Evolutionary conservation across 2,113 vertebrate genomes (phyloP), one percentile per base, ranked within the genome.

Genomic region (Chloroceryle aenea): DNA sequence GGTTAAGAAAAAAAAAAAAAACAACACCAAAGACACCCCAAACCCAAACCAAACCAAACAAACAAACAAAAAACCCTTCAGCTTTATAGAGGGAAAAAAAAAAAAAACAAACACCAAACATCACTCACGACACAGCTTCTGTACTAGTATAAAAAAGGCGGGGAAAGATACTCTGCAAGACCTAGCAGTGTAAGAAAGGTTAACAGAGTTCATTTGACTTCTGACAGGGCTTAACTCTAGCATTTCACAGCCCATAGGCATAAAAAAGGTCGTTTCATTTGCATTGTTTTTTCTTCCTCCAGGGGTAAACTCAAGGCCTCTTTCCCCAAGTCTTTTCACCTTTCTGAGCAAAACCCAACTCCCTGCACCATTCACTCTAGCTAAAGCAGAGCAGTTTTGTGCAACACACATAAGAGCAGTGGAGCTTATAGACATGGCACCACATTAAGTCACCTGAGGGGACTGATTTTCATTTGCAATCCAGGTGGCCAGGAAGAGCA

Each of bases 111-210:
- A 8, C 38, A 10, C 38, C 90, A 96, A 90, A 84, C 5, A 94
- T 53, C 79, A 86, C 19, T 48, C n/a, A 79, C 7, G 15, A 42
- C 34, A 34, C 45, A 62, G 71, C 9, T 36, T 53, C 74, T 72
- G 23, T n/a, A 22, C 7, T 26, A n/a, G 21, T 6, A 12, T 34
- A 19, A 75, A 38, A 2, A 19, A 5, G 22, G 13, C 8, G 34
- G 20, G 38, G 22, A 56, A 27, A 69, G 64, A 48, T 7, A 1
- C 95, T 87, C 78, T n/a, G 73, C 73, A 95, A 95, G 56, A 48
- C 40, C 27, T 25, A 77, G 47, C 47, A 63, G 63, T 13, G 22
- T 55, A 63, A 77, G 42, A 84, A 89, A 97, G 94, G 89, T 92
- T 87, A 95, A 89, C 4, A 74, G 42, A 15, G 26, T 92, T 96